Evolutionary conservation across 1,140 invertebrate genomes (phyloP), one percentile per base, ranked within the genome.

Genomic region (Drosophila sulfurigaster): DNA sequence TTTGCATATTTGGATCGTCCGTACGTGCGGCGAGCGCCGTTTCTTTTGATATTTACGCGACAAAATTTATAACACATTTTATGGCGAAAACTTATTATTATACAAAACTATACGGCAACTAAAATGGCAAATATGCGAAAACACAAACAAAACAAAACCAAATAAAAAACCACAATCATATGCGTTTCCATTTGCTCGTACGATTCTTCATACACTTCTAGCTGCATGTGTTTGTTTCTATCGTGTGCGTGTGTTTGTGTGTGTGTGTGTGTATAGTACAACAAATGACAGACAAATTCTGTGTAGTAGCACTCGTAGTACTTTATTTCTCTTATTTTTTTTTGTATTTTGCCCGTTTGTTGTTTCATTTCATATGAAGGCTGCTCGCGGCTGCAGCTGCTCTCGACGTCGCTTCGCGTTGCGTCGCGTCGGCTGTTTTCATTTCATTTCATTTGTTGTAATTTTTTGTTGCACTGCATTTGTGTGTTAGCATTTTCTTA

Each of bases 11-110:
- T 52, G 30, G 49, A 62, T 74, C 51, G 65, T 69, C 25, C 68
- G 83, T 78, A 87, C 82, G 82, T 87, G 79, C 79, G 78, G 46
- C 68, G 49, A 25, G 63, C 45, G 63, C 45, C 67, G 46, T 78
- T 75, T 71, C 62, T 78, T 78, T 80, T 67, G 30, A 79, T 74
- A 74, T 74, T 88, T 71, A 60, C 83, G 82, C 83, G 82, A 87
- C 76, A 87, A 74, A 35, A 76, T 62, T 76, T 62, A 38, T 56
- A 71, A 76, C 59, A 76, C 68, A 70, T 76, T 88, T 87, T 73
- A 75, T 72, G 57, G 58, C 56, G 28, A 52, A 70, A 80, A 75
- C 20, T 68, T 62, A 45, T 52, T 43, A 66, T 65, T 66, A 64
- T 67, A 71, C 72, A 73, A 77, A 75, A 16, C 5, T 16, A 15